These are phyloP conservation scores for Harpagifer antarcticus DNA, from an alignment of 2,797 vertebrate genomes.

Conservation along the genomic window DNA sequence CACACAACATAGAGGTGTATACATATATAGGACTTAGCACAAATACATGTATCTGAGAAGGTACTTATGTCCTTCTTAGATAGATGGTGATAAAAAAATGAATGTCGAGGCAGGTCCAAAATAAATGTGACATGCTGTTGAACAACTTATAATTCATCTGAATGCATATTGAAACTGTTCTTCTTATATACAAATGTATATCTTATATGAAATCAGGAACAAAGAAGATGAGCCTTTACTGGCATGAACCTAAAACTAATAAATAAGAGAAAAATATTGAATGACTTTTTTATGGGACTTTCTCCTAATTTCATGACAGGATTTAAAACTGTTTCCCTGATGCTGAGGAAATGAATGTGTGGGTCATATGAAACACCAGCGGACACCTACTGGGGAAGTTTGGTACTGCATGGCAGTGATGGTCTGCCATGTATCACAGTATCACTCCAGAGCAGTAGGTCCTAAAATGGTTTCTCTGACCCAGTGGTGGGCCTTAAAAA, in stretches of 20 bases:
- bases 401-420: conserved; percentile 13
- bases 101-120: background rate
- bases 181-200: too few species aligned
- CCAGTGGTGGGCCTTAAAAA: background rate
- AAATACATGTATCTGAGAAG: background rate
- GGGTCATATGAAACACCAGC: background rate
- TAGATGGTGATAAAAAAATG: background rate
- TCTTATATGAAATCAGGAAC: background rate
- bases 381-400: conserved; percentile 33
- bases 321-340: conserved; percentile 10
- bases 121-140: background rate
- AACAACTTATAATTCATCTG: background rate
- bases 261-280: background rate
- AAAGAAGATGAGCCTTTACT: background rate
- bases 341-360: background rate
- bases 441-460: too few species aligned
- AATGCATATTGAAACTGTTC: background rate
- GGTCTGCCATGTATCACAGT: too few species aligned
- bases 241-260: background rate
- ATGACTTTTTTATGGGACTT: conserved; percentile 7
- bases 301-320: background rate
- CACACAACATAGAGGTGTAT: background rate
- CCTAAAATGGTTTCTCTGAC: background rate
- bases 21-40: background rate
- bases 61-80: background rate